Evolutionary conservation across 2,888 invertebrate species (phyloP), one percentile per base, ranked within the genome.

Genomic region (Pseudanteris insignis): DNA sequence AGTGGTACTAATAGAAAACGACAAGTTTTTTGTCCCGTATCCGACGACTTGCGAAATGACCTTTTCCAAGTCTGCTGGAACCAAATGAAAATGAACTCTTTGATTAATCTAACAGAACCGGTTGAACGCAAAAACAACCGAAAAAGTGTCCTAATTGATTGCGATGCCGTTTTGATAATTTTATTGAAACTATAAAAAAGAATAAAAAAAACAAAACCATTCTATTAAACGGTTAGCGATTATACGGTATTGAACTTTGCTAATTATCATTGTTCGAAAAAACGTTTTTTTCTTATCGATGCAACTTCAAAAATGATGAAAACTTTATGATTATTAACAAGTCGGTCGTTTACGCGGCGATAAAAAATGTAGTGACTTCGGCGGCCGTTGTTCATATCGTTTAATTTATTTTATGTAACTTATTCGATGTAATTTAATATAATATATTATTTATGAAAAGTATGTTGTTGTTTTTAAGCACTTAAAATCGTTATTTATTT

Each of bases 31-130:
- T 43, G 3, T 4, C 12, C 34, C 15, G 3, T 15, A 44, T 25
- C 24, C 24, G 43, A 26, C 26, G 9, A 11, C 9, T 44, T 26
- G 10, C 34, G 18, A 34, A 33, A 44, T 14, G 26, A 26, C 34
- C 34, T 34, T 34, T 26, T 44, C 34, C 44, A 34, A 10, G 13
- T 26, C 34, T 14, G 15, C 2, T 28, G 13, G 11, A 7, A 26
- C 7, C 33, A 25, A 43, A 24, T 32, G 33, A 34, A 44, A 44
- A 44, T 34, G 29, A 26, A 34, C 44, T 34, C 25, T 26, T 34
- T 34, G 34, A 44, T 33, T 38, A 38, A 15, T 15, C 26, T 38
- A 38, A 38, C 28, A 15, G 38, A 38, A 38, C 38, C 7, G 25
- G 13, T 9, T 13, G 13, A 14, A n/a, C 12, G 8, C 10, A 41